Evolutionary conservation across 2,113 vertebrate species (phyloP).

Genomic region (Scatophagus argus): DNA sequence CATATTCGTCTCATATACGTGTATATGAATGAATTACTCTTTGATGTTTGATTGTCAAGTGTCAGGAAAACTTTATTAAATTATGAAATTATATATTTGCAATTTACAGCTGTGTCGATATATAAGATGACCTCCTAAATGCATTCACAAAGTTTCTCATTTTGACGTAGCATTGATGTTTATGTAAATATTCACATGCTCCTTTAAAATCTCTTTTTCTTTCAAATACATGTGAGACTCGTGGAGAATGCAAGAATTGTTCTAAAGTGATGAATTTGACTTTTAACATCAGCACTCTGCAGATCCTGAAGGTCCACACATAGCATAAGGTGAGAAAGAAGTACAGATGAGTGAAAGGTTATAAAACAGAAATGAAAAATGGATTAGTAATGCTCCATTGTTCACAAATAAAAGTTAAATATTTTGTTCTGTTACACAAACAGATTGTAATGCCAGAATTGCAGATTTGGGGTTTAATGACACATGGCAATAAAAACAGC

Average conservation of each 20-base stretch:
- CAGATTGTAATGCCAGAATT: background rate
- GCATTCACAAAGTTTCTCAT: background rate
- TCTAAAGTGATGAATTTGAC: background rate
- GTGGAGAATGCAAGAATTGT: background rate
- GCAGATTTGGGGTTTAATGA: constrained; percentile 23
- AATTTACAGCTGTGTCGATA: background rate
- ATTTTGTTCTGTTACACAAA: constrained; percentile 1
- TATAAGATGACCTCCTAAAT: background rate
- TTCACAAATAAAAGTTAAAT: constrained; percentile 1
- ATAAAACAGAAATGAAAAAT: background rate
- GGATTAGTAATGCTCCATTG: background rate
- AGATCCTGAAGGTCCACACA: background rate
- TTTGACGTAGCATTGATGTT: background rate
- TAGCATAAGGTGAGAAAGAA: background rate
- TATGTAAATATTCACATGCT: background rate
- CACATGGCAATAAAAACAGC: constrained; percentile 25
- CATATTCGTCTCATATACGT: background rate
- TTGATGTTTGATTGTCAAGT: background rate
- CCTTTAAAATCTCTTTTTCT: background rate
- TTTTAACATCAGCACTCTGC: background rate
- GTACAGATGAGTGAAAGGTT: background rate
- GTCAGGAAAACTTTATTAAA: no score
- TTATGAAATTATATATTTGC: no score
- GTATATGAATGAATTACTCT: background rate
- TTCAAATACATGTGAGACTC: background rate